phyloP scores from a whole-genome alignment of 2,888 invertebrate genomes.

The Pheosia gnoma region DNA sequence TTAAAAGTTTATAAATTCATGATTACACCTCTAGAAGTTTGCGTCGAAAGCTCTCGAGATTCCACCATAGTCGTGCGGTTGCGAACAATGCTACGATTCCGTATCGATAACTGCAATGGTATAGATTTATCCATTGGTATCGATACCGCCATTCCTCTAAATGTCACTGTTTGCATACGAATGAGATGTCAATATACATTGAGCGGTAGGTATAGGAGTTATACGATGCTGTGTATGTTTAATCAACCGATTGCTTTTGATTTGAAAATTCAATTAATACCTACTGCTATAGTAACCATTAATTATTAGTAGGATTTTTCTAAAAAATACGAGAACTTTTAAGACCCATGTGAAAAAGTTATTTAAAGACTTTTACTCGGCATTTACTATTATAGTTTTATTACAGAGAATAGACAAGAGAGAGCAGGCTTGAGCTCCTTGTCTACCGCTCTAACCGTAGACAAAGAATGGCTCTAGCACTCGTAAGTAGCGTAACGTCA shows the following conservation, averaged over 20 bases:
- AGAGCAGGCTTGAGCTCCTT: too few relatives aligned
- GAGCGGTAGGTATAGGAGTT: constrained; percentile 19
- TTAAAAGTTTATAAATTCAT: constrained; percentile 9
- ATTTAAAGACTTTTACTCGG: too few relatives aligned
- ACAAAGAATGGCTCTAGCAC: too few relatives aligned
- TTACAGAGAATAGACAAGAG: too few relatives aligned
- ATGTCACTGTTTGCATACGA: constrained; percentile 36
- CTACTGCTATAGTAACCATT: neutral
- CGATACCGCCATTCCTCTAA: constrained; percentile 30
- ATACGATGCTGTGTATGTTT: constrained; percentile 11
- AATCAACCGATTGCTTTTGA: constrained; percentile 10
- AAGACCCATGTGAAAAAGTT: too few relatives aligned
- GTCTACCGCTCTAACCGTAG: too few relatives aligned
- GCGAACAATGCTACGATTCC: constrained; percentile 27
- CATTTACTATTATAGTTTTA: too few relatives aligned
- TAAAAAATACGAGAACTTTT: too few relatives aligned
- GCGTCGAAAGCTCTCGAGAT: constrained; percentile 15
- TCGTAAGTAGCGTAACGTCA: too few relatives aligned
- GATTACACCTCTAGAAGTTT: constrained; percentile 6
- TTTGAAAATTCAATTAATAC: constrained; percentile 13
- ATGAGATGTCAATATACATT: constrained; percentile 30
- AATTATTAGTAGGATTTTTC: too few relatives aligned
- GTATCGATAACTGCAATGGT: constrained; percentile 32
- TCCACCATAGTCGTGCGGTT: constrained; percentile 17
- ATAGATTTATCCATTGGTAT: constrained; percentile 32